Base-by-base conservation (phyloP, 2,113 vertebrate genomes). In the Forbesichthys agassizii region DNA sequence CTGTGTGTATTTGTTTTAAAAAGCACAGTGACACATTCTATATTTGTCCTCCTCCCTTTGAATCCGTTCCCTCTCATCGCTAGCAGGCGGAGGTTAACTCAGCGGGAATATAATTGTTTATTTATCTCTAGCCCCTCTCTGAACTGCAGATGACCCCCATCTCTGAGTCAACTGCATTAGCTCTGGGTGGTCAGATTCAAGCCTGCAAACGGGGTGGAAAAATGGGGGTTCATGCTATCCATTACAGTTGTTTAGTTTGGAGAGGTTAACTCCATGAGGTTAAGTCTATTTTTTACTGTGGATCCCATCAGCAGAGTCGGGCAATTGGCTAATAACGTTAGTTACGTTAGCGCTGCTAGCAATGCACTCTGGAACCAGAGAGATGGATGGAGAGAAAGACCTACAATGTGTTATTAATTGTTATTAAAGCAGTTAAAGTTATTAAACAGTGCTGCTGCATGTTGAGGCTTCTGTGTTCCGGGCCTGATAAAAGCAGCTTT, bases 201-300 rank as follows among this genome's bases (percentile, higher is more conserved):
- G 69, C 14, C 64, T 70, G 59, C 69, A 33, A 54, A 61, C 46
- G 2, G 36, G 56, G 78, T 46, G n/a, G 12, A 54, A 56, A 53
- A 49, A 58, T 66, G 72, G 64, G 77, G 64, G 67, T 81, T 84
- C 82, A 82, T 73, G 72, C 80, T 82, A 82, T 92, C 82, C 87
- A 88, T 89, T 91, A 92, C 75, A 78, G 85, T 82, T 91, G 91
- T 92, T 92, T 86, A 85, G 84, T 84, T 88, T 88, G 69, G 80
- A 78, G 78, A 84, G 87, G 85, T 84, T 90, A 88, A 91, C 86
- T 80, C 80, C 86, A 82, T 89, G 89, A 92, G 77, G 81, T 87
- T 88, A 87, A 92, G 78, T 80, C 74, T 77, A 81, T 88, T 88
- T 88, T 86, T 81, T 27, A 85, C 87, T 83, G 85, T 79, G 82